These are phyloP conservation scores for Pandemis heparana DNA, from an alignment of 2,888 invertebrate genomes.

Conservation along the genomic window DNA sequence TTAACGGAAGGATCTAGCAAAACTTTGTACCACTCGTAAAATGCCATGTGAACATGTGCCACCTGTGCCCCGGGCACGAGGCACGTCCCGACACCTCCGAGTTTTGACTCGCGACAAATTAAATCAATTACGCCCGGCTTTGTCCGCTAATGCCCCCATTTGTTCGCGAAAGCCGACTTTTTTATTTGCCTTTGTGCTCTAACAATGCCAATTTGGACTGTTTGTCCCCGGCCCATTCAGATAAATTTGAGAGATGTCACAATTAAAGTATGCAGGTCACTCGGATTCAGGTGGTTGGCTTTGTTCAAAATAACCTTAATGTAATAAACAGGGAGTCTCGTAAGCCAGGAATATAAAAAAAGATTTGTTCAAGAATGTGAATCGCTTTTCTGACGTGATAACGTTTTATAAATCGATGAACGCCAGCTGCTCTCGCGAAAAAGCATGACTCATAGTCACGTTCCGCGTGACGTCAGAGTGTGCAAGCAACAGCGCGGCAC, in stretches of 20 bases:
- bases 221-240: constrained; percentile 45
- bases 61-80: constrained; percentile 40
- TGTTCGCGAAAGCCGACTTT: constrained; percentile 72
- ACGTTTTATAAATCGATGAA: too few relatives aligned
- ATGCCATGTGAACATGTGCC: not conserved
- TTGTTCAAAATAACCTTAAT: not conserved
- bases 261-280: constrained; percentile 22
- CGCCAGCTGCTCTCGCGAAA: too few relatives aligned
- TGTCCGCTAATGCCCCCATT: constrained; percentile 73
- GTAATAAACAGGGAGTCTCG: too few relatives aligned
- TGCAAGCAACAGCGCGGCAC: too few relatives aligned
- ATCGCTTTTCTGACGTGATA: too few relatives aligned
- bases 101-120: constrained; percentile 81
- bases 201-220: constrained; percentile 47
- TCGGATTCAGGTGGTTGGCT: not conserved
- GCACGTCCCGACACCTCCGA: constrained; percentile 59
- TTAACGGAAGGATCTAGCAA: too few relatives aligned
- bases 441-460: too few relatives aligned
- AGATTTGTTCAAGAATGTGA: too few relatives aligned
- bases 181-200: constrained; percentile 58
- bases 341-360: too few relatives aligned
- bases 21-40: too few relatives aligned
- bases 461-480: too few relatives aligned
- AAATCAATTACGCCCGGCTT: constrained; percentile 80
- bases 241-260: constrained; percentile 43